phyloP scores from a whole-genome alignment of 92 coral and sea anemone species.

The Phymanthus crucifer region DNA sequence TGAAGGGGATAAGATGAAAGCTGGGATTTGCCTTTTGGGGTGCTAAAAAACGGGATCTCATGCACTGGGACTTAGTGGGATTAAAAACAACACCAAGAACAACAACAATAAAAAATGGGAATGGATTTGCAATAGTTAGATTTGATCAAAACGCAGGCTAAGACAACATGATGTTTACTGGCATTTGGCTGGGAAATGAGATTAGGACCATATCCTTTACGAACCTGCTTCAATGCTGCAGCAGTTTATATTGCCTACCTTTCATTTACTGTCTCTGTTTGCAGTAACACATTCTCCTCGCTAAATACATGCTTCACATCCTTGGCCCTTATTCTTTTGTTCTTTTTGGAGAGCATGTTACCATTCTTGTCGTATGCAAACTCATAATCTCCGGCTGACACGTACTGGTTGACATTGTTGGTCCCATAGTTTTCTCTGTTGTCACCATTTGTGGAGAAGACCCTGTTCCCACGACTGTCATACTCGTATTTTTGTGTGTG shows the following conservation, averaged over 20 bases:
- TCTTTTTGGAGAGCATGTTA: conserved; percentile 51
- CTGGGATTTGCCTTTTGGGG: too few species aligned
- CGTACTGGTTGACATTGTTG: conserved; percentile 68
- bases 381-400: conserved; percentile 52
- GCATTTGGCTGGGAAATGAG: too few species aligned
- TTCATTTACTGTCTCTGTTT: conserved; percentile 60
- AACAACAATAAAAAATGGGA: too few species aligned
- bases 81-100: too few species aligned
- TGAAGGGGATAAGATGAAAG: too few species aligned
- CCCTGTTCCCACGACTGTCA: conserved; percentile 70
- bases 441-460: conserved; percentile 26
- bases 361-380: conserved; percentile 68
- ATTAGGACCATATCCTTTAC: too few species aligned
- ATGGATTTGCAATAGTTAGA: too few species aligned
- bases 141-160: too few species aligned
- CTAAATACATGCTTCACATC: conserved; percentile 56
- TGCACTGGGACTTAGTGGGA: too few species aligned
- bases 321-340: conserved; percentile 49
- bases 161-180: too few species aligned
- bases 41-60: too few species aligned
- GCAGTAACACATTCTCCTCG: conserved; percentile 59
- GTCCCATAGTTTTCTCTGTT: conserved; percentile 45
- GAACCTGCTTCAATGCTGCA: background rate
- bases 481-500: conserved; percentile 37
- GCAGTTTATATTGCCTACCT: conserved; percentile 23